Evolutionary conservation across 2,888 invertebrate species (phyloP).

Genomic region (Pristionchus entomophagus): DNA sequence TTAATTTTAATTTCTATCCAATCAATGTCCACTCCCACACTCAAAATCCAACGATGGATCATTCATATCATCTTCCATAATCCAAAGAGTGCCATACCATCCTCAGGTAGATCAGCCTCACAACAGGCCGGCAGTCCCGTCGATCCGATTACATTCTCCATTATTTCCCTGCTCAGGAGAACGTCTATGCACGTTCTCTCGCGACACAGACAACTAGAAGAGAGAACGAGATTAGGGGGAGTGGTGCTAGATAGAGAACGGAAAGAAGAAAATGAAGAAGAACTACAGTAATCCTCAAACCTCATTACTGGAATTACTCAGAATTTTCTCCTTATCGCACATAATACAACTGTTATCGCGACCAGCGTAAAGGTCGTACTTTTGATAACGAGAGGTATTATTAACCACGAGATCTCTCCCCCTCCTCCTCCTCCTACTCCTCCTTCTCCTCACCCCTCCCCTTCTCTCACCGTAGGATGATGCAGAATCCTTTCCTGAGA

Average conservation of each 20-base stretch:
- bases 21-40: no score
- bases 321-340: no score
- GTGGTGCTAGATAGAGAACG: no score
- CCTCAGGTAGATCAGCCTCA: conserved; percentile 13
- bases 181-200: neutral
- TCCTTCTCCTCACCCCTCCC: no score
- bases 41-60: neutral
- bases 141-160: conserved; percentile 12
- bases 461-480: conserved; percentile 1
- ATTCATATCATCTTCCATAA: neutral
- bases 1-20: no score
- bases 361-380: neutral
- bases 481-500: neutral
- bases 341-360: neutral
- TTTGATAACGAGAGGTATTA: neutral
- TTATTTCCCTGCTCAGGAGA: neutral
- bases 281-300: no score
- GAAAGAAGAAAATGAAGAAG: no score
- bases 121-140: conserved; percentile 12
- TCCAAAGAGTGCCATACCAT: conserved; percentile 6
- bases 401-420: neutral
- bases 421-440: no score
- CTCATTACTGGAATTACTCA: no score
- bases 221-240: no score
- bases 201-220: conserved; percentile 10